A percentile compares a stretch with the other conserved stretches of the same genome.
phyloP scores from a whole-genome alignment of 2,797 vertebrate genomes.

The Odontamblyopus rebecca region DNA sequence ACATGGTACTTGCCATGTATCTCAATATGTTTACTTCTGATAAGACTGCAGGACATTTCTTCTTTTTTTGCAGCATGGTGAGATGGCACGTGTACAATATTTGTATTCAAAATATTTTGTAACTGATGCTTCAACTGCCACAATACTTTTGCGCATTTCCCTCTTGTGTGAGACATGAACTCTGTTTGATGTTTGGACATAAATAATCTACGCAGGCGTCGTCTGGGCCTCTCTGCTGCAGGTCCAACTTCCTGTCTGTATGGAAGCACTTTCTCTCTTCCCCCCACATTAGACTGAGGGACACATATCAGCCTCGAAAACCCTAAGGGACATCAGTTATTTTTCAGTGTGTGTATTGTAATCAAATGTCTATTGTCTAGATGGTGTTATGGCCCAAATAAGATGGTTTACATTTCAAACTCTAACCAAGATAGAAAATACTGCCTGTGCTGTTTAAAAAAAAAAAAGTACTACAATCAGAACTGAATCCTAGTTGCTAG shows the following conservation, averaged over 20 bases:
- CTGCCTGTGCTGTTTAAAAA: too few relatives aligned
- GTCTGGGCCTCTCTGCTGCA: conserved; percentile 18
- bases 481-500: too few relatives aligned
- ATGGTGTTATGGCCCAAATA: not conserved
- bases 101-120: conserved; percentile 1
- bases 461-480: too few relatives aligned
- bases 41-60: too few relatives aligned
- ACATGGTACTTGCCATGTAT: too few relatives aligned
- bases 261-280: conserved; percentile 60
- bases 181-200: conserved; percentile 21
- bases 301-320: conserved; percentile 66
- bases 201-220: conserved; percentile 21
- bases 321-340: conserved; percentile 66
- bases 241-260: conserved; percentile 39
- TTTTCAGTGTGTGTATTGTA: not conserved
- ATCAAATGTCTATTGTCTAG: not conserved
- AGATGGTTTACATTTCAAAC: not conserved
- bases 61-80: not conserved
- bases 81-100: not conserved
- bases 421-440: not conserved
- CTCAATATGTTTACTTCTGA: too few relatives aligned
- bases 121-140: not conserved
- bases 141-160: not conserved
- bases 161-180: conserved; percentile 4
- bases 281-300: conserved; percentile 46